phyloP scores from a whole-genome alignment of 2,113 vertebrate species.

The Lycaon pictus region DNA sequence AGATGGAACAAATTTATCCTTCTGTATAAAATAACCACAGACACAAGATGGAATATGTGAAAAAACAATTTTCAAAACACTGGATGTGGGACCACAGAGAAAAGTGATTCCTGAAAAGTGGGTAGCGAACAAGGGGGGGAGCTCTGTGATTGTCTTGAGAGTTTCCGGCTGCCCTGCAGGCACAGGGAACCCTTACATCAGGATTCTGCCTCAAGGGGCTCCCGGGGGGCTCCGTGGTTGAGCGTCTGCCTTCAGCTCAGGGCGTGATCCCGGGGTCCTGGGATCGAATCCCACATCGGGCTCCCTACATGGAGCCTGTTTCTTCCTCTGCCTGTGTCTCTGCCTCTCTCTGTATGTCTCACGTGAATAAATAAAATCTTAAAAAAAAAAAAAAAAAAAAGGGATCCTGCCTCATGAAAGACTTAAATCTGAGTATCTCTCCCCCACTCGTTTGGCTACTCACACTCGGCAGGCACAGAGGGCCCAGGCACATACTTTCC shows the following conservation, averaged over 20 bases:
- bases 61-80: background rate
- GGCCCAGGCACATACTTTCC: background rate
- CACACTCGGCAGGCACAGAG: no score
- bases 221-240: no score
- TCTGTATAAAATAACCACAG: background rate
- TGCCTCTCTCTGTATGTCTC: no score
- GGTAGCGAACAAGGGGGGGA: background rate
- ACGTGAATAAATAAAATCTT: no score
- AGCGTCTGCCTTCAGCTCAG: no score
- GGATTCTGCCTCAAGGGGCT: background rate
- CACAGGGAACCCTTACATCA: fast-evolving
- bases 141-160: background rate
- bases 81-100: background rate
- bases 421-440: background rate
- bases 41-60: background rate
- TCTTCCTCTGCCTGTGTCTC: no score
- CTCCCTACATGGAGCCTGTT: no score
- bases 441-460: background rate
- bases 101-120: background rate
- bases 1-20: background rate
- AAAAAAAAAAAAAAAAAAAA: no score
- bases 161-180: fast-evolving
- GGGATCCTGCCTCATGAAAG: background rate
- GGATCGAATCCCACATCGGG: no score
- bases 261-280: no score